Conservation (phyloP, 2,797 vertebrate genomes). For the Lophius americanus region DNA sequence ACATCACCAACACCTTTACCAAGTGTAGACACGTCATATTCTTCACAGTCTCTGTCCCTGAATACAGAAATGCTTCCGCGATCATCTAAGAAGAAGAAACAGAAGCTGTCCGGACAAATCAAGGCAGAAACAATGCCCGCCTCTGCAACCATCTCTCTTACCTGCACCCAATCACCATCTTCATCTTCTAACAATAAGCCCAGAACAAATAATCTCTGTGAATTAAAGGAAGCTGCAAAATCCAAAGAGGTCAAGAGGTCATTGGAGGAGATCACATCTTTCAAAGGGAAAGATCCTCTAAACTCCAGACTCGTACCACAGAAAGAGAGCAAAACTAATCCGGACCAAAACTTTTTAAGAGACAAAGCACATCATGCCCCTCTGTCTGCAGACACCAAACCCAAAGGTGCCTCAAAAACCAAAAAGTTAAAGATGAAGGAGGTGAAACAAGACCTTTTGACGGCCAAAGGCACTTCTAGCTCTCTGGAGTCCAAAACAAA, state of each 20-base stretch:
- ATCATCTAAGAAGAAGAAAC: slow-evolving; percentile 52
- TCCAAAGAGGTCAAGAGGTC: slow-evolving; percentile 30
- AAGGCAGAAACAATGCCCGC: neutral
- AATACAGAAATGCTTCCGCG: slow-evolving; percentile 15
- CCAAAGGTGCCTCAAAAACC: slow-evolving; percentile 25
- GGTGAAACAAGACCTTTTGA: neutral
- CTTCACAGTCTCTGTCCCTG: neutral
- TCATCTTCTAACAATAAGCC: slow-evolving; percentile 9
- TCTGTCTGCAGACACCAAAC: slow-evolving; percentile 25
- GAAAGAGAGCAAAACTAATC: slow-evolving; percentile 5
- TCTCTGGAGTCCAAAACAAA: slow-evolving; percentile 10
- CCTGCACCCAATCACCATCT: slow-evolving; percentile 6
- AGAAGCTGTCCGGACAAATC: slow-evolving; percentile 46
- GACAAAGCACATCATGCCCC: neutral
- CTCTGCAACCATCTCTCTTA: neutral
- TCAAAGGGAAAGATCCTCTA: slow-evolving; percentile 3
- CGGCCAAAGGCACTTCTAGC: slow-evolving; percentile 1
- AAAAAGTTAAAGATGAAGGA: slow-evolving; percentile 33
- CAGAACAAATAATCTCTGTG: slow-evolving; percentile 48
- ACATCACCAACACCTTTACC: neutral
- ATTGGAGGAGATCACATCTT: slow-evolving; percentile 13
- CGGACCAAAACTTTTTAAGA: slow-evolving; percentile 4
- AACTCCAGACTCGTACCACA: neutral
- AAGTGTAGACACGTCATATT: neutral
- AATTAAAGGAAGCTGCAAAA: slow-evolving; percentile 59